Evolutionary conservation across 2,797 vertebrate genomes (phyloP).

Genomic region (Bradypus variegatus): DNA sequence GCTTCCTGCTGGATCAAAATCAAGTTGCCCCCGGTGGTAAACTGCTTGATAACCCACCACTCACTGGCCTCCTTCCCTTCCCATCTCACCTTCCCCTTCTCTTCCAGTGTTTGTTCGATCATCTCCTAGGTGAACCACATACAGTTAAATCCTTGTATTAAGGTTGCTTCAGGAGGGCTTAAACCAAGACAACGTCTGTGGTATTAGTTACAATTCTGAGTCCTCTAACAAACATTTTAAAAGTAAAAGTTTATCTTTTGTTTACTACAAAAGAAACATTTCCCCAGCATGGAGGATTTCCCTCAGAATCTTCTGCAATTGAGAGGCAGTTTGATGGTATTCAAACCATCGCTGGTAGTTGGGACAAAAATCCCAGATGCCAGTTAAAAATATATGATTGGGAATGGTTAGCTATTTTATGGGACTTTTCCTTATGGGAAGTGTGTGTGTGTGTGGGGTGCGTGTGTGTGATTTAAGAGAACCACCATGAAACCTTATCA

Average conservation of each 20-base stretch:
- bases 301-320: neutral
- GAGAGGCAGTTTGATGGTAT: neutral
- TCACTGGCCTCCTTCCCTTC: neutral
- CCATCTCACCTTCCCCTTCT: neutral
- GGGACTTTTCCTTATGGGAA: neutral
- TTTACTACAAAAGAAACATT: constrained; percentile 20
- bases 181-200: neutral
- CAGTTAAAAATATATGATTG: neutral
- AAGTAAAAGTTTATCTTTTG: neutral
- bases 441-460: neutral
- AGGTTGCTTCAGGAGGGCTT: neutral
- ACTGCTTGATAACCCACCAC: neutral
- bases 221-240: neutral
- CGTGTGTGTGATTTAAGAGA: neutral
- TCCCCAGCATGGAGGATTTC: neutral
- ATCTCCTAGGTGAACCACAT: neutral
- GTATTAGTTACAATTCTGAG: neutral
- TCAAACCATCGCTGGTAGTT: neutral
- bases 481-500: neutral
- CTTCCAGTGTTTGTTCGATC: neutral
- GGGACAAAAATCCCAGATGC: neutral
- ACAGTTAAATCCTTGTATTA: neutral
- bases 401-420: neutral
- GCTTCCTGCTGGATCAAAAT: neutral
- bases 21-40: neutral